Base-by-base conservation (phyloP, 1,140 invertebrate genomes). In the Dryas iulia region DNA sequence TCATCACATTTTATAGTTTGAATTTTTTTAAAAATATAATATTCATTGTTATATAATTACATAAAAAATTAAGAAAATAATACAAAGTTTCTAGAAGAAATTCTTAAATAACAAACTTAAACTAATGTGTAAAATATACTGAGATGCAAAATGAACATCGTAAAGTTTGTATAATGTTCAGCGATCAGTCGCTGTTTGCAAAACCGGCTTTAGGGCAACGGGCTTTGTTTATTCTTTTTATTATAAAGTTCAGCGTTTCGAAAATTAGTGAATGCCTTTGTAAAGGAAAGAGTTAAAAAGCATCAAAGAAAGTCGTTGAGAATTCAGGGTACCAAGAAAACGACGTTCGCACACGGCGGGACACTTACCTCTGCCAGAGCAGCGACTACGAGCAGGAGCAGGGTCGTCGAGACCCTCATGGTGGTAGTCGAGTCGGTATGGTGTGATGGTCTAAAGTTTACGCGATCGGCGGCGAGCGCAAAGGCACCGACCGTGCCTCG, bases 401-500 rank as follows among this genome's bases (percentile, higher is more conserved):
- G 81, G 78, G 76, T 74, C 77, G 77, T 71, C 10, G 74, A 66
- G 72, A 77, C 75, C 83, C 84, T 86, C 87, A 89, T 89, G 73
- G 62, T 84, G 71, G 60, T 73, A 74, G 54, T 57, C 66, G 59
- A 69, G 80, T 68, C 77, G 79, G 74, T 72, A 77, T 78, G 71
- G 66, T 83, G 71, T 75, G 59, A 74, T 80, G 76, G 72, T 81
- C 52, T 68, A 77, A 86, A 85, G 79, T 84, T 84, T 66, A 69
- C 70, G 70, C 74, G 73, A 63, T 69, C 59, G 71, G 76, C 77
- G 81, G 73, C 72, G 70, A 76, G 80, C 77, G 82, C 84, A 79
- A 62, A 83, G 79, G 77, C 82, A 81, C 77, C 81, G 81, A 78
- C 81, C 79, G 83, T 79, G 82, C 87, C 80, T 76, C 82, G 73